These are phyloP conservation scores for Parotocinclus haroldoi DNA, from an alignment of 2,797 vertebrate genomes.

Conservation along the genomic window DNA sequence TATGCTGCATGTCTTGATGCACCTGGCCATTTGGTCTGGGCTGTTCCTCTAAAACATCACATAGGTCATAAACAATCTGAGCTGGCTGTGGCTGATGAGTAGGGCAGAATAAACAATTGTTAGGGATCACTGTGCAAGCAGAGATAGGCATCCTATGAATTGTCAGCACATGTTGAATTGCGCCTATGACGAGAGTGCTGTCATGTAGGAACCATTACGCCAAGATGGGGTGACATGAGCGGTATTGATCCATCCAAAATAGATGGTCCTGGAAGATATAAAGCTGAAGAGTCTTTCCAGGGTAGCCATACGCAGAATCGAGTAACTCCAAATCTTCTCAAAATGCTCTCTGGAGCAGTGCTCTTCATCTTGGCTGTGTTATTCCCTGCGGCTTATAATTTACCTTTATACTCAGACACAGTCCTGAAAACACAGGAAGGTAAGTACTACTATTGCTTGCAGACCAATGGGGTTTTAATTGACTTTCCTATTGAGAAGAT, in stretches of 20 bases:
- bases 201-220: slow-evolving; percentile 68
- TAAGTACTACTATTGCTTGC: slow-evolving; percentile 44
- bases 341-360: slow-evolving; percentile 68
- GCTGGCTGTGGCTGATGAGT: slow-evolving; percentile 59
- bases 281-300: slow-evolving; percentile 58
- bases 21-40: too few species aligned
- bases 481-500: too few species aligned
- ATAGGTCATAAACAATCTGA: slow-evolving; percentile 59
- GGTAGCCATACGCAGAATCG: slow-evolving; percentile 43
- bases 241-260: slow-evolving; percentile 73
- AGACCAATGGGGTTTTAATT: too few species aligned
- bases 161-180: slow-evolving; percentile 68
- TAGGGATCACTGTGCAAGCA: slow-evolving; percentile 74
- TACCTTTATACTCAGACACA: slow-evolving; percentile 69
- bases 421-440: slow-evolving; percentile 67
- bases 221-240: slow-evolving; percentile 68
- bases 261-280: slow-evolving; percentile 66
- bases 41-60: slow-evolving; percentile 31
- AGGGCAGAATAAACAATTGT: slow-evolving; percentile 74
- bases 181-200: slow-evolving; percentile 66
- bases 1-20: too few species aligned
- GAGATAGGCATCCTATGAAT: slow-evolving; percentile 70
- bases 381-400: slow-evolving; percentile 62
- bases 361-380: slow-evolving; percentile 66
- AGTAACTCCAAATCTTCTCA: slow-evolving; percentile 46